Conservation (phyloP, 2,113 vertebrate species). For the Cnemophilus loriae region DNA sequence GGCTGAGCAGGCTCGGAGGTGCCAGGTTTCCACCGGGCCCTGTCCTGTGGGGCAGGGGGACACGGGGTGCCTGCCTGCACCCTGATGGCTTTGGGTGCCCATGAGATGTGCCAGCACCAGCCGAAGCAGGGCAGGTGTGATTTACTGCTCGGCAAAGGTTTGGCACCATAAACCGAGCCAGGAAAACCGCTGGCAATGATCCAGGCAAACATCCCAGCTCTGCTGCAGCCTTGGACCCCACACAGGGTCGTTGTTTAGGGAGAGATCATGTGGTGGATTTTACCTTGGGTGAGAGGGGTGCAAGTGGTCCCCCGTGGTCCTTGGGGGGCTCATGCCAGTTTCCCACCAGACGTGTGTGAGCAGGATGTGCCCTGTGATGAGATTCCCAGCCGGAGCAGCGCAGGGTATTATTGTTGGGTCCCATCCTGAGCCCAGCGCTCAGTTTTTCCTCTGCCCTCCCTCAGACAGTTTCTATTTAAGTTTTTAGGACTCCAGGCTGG, state of each 20-base stretch:
- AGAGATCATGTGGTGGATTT: background rate
- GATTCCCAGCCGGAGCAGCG: background rate
- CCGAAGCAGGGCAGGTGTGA: background rate
- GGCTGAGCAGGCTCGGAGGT: background rate
- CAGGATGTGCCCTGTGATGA: background rate
- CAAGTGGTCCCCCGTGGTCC: accelerated
- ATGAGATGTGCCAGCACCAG: background rate
- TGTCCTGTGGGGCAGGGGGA: background rate
- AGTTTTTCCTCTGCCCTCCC: conserved; percentile 46
- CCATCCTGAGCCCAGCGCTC: background rate
- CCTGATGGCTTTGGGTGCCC: background rate
- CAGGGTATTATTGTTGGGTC: conserved; percentile 34
- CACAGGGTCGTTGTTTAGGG: background rate
- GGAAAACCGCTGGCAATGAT: background rate
- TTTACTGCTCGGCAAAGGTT: background rate
- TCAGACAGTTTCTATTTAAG: conserved; percentile 17
- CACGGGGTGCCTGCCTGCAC: background rate
- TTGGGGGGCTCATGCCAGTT: background rate
- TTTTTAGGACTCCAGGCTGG: background rate
- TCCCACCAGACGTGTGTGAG: accelerated
- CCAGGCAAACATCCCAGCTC: background rate
- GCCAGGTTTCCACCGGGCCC: background rate
- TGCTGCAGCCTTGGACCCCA: accelerated
- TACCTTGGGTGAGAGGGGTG: background rate
- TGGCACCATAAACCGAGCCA: background rate